A percentile compares a stretch with the other conserved stretches of the same genome.
Evolutionary conservation across 1,140 invertebrate species (phyloP).

Genomic region (Antheraea mylitta): DNA sequence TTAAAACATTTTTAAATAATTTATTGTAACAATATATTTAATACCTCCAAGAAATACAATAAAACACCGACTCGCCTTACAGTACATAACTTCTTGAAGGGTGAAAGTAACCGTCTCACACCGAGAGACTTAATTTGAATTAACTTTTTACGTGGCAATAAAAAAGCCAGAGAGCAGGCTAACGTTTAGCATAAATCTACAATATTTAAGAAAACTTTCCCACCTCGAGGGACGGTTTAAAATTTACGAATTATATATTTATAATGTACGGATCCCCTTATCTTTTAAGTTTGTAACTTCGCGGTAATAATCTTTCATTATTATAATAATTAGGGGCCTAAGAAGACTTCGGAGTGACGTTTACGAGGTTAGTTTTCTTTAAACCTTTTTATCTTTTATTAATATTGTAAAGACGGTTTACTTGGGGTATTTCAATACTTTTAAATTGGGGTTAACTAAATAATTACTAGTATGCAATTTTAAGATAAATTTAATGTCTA

Average conservation of each 20-base stretch:
- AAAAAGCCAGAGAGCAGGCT: constrained; percentile 47
- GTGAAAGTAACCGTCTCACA: constrained; percentile 1
- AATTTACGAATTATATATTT: constrained; percentile 38
- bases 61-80: constrained; percentile 1
- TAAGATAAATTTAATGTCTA: too few species aligned
- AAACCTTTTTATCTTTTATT: neutral
- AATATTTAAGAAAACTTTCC: constrained; percentile 60
- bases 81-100: constrained; percentile 5
- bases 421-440: neutral
- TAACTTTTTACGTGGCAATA: constrained; percentile 66
- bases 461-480: too few species aligned
- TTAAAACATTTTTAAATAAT: too few species aligned
- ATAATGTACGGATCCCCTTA: constrained; percentile 20
- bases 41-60: neutral
- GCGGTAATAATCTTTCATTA: constrained; percentile 22
- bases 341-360: constrained; percentile 7
- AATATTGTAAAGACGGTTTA: neutral
- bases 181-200: constrained; percentile 70
- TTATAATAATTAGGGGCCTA: constrained; percentile 18
- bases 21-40: neutral
- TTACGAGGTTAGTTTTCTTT: neutral
- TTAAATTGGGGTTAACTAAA: neutral
- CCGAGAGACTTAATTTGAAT: constrained; percentile 59
- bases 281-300: constrained; percentile 16
- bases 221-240: constrained; percentile 29